Evolutionary conservation across 2,797 vertebrate species (phyloP).

Genomic region (Danio jaintianensis): DNA sequence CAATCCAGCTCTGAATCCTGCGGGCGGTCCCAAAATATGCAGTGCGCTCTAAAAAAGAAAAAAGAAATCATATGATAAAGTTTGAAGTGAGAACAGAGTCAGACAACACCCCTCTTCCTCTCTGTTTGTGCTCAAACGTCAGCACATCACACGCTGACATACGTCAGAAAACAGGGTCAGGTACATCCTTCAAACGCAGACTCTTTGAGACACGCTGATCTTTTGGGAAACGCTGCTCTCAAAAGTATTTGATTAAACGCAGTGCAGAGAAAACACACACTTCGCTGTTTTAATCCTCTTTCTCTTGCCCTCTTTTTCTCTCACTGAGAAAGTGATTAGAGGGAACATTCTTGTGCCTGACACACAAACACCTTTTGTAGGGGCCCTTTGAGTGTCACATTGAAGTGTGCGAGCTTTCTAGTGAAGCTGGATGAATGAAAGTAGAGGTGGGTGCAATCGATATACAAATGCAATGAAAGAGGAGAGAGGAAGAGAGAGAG

Average conservation of each 20-base stretch:
- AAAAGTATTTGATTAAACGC: constrained; percentile 52
- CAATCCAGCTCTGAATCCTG: constrained; percentile 14
- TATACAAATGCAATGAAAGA: constrained; percentile 58
- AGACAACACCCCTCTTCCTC: constrained; percentile 35
- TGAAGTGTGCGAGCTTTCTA: constrained; percentile 58
- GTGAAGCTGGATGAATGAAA: constrained; percentile 57
- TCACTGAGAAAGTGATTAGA: constrained; percentile 47
- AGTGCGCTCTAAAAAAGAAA: background rate
- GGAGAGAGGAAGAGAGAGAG: background rate
- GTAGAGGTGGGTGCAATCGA: constrained; percentile 46
- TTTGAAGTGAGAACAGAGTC: constrained; percentile 37
- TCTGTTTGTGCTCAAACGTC: constrained; percentile 33
- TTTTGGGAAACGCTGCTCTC: constrained; percentile 46
- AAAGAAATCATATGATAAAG: constrained; percentile 24
- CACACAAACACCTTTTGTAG: constrained; percentile 61
- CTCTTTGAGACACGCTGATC: constrained; percentile 36
- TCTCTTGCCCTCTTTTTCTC: constrained; percentile 22
- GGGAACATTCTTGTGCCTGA: constrained; percentile 49
- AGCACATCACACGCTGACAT: constrained; percentile 42
- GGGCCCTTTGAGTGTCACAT: constrained; percentile 60
- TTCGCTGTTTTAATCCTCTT: constrained; percentile 26
- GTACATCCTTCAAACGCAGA: constrained; percentile 35
- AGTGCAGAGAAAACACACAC: constrained; percentile 43
- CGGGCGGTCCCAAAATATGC: constrained; percentile 40
- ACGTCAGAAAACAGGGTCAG: constrained; percentile 54